These are phyloP conservation scores for Allacma fusca DNA, from an alignment of 2,888 invertebrate genomes.

Conservation along the genomic window DNA sequence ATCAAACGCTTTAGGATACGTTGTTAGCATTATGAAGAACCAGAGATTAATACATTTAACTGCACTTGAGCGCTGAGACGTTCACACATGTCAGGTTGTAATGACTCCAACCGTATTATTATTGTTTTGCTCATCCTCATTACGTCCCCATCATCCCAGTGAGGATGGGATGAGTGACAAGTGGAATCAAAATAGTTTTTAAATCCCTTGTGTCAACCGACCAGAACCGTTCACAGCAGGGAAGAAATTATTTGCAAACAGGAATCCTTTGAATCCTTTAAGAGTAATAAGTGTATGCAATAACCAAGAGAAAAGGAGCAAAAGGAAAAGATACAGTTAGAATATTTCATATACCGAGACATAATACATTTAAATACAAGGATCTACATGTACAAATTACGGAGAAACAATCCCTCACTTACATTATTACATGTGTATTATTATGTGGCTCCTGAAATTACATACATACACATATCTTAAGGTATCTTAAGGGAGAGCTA, in stretches of 20 bases:
- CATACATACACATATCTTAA: too few relatives aligned
- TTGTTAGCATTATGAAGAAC: neutral
- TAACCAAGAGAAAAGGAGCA: neutral
- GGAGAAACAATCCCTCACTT: neutral
- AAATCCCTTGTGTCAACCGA: slow-evolving; percentile 38
- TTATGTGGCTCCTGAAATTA: too few relatives aligned
- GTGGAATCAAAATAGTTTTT: slow-evolving; percentile 30
- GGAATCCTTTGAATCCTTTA: slow-evolving; percentile 19
- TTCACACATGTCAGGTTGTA: slow-evolving; percentile 13
- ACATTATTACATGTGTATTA: too few relatives aligned
- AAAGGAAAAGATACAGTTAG: slow-evolving; percentile 19
- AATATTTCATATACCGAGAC: neutral
- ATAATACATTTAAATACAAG: neutral
- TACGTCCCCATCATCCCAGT: neutral
- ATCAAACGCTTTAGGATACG: neutral
- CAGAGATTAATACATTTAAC: slow-evolving; percentile 2
- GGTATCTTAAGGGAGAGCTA: too few relatives aligned
- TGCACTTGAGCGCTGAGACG: neutral
- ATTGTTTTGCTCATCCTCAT: slow-evolving; percentile 13
- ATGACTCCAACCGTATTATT: slow-evolving; percentile 7
- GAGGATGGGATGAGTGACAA: slow-evolving; percentile 34
- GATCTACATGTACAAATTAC: neutral
- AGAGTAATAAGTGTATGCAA: neutral
- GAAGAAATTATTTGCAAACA: slow-evolving; percentile 27
- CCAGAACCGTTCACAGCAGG: slow-evolving; percentile 37